A percentile compares a stretch with the other conserved stretches of the same genome.
phyloP scores from a whole-genome alignment of 2,888 invertebrate genomes.

The Alcis repandata region DNA sequence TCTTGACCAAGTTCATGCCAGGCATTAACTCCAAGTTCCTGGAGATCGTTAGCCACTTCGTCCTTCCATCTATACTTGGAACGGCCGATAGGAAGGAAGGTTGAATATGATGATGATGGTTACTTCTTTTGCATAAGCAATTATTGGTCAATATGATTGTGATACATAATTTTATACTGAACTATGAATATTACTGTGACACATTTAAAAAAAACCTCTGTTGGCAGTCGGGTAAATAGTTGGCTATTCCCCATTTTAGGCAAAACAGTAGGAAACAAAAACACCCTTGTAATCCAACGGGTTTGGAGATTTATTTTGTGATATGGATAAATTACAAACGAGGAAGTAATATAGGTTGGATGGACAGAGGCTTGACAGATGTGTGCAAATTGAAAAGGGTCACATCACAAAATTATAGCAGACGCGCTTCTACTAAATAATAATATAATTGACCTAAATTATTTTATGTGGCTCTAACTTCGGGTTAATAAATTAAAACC shows the following conservation, averaged over 20 bases:
- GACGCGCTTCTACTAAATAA: conserved; percentile 20
- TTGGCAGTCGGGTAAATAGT: background rate
- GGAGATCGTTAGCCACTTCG: too few relatives aligned
- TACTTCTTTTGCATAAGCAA: too few relatives aligned
- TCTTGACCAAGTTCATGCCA: too few relatives aligned
- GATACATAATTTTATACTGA: too few relatives aligned
- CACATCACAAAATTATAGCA: conserved; percentile 56
- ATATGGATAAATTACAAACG: conserved; percentile 49
- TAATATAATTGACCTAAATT: conserved; percentile 9
- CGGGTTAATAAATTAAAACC: background rate
- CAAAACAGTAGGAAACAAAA: conserved; percentile 11
- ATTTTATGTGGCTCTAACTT: background rate
- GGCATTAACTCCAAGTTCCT: too few relatives aligned
- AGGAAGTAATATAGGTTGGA: conserved; percentile 29
- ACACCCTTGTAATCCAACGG: conserved; percentile 40
- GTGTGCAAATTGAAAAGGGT: conserved; percentile 70
- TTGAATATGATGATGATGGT: too few relatives aligned
- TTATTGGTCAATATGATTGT: too few relatives aligned
- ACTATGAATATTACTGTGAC: too few relatives aligned
- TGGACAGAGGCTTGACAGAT: conserved; percentile 53
- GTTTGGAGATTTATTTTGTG: conserved; percentile 45
- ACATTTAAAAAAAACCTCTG: too few relatives aligned
- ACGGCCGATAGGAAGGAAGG: too few relatives aligned
- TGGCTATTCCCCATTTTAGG: background rate
- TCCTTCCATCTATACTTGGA: too few relatives aligned